Percentiles rank a stretch among this genome's conserved stretches.
Evolutionary conservation across 2,113 vertebrate species (phyloP).

Genomic region (Phalacrocorax aristotelis): DNA sequence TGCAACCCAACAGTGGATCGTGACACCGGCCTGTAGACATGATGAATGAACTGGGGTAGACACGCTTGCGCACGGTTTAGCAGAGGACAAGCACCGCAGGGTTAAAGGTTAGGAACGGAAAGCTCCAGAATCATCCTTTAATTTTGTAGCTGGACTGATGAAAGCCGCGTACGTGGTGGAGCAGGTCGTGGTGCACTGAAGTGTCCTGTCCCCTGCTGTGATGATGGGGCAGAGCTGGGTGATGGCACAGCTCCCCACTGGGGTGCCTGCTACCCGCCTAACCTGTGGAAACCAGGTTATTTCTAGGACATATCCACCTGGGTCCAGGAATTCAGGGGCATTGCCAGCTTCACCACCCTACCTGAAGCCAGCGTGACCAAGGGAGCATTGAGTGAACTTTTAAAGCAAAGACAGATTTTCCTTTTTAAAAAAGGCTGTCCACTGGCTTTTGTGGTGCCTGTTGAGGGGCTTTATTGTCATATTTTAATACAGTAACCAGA

Average conservation of each 20-base stretch:
- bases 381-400: background rate
- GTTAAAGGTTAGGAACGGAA: background rate
- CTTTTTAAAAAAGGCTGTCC: background rate
- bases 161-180: too few relatives aligned
- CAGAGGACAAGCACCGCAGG: background rate
- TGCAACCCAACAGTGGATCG: too few relatives aligned
- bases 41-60: background rate
- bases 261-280: background rate
- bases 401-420: background rate
- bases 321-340: background rate
- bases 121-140: background rate
- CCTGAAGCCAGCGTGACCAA: background rate
- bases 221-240: background rate
- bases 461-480: background rate
- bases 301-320: background rate
- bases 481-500: background rate
- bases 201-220: background rate
- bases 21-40: background rate
- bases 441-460: background rate
- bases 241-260: background rate
- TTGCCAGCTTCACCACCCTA: background rate
- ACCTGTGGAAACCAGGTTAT: background rate
- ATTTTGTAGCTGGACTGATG: background rate
- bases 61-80: background rate
- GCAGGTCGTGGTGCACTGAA: background rate